Conservation (phyloP, 2,113 vertebrate species). For the Plecturocebus donacophilus region DNA sequence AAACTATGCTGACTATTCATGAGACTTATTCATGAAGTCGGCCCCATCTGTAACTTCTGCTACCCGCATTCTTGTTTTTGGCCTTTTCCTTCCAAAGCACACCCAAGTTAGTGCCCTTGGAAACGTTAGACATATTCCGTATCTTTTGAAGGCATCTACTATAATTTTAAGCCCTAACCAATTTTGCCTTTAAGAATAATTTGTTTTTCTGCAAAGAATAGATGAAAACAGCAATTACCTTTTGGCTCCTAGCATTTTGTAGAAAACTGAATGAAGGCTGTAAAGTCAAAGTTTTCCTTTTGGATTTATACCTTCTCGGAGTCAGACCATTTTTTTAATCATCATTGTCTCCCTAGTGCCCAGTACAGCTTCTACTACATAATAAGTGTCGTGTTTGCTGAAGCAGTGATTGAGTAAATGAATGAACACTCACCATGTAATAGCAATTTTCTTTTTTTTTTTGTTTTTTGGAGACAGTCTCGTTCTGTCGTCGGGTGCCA, state of each 20-base stretch:
- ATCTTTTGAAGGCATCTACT: background rate
- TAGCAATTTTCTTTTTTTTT: background rate
- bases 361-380: background rate
- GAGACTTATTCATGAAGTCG: background rate
- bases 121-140: background rate
- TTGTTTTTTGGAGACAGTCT: too few relatives aligned
- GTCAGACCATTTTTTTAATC: background rate
- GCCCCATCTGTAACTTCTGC: background rate
- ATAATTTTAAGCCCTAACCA: background rate
- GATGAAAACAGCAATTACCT: background rate
- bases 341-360: background rate
- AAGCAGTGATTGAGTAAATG: background rate
- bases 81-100: background rate
- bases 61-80: background rate
- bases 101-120: background rate
- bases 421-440: background rate
- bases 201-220: background rate
- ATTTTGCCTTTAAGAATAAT: background rate
- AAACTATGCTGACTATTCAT: background rate
- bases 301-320: background rate
- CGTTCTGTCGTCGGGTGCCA: too few relatives aligned
- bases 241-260: background rate
- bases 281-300: conserved; percentile 22
- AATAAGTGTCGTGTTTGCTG: background rate
- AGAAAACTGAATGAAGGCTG: background rate